Evolutionary conservation across 2,797 vertebrate genomes (phyloP), one percentile per base, ranked within the genome.

Genomic region (Sciurus vulgaris): DNA sequence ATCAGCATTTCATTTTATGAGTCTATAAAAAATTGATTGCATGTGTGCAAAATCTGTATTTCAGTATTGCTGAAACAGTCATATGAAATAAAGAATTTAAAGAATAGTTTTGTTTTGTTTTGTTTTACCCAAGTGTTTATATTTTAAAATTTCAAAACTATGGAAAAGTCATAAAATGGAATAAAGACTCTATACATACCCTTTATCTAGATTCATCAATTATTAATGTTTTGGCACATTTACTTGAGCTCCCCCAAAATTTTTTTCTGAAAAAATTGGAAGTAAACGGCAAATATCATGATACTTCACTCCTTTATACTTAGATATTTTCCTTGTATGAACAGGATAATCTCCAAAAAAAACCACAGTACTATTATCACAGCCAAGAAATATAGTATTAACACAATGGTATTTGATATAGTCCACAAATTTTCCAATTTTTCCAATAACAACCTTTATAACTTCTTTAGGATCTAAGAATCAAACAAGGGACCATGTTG

Each of bases 51-150:
- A 90, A 65, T 13, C 38, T 87, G 0, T 41, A 72, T 93, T 93
- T 76, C 7, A 63, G 5, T 41, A 76, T 73, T 93, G 26, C 12
- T 89, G 49, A 97, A 72, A 24, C 4, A 2, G 20, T 6, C 2
- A 11, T 13, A 24, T 35, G 70, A 86, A 97, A 97, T 97, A 97
- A 97, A 98, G 61, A 86, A 87, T 54, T 91, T 89, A 85, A 89
- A 94, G 20, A 85, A 70, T 33, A 38, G 44, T 89, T 96, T 88
- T 54, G 15, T 96, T 88, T 51, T 13, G 4, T 41, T 93, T 95
- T 73, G 73, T 73, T 89, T 95, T 92, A 78, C 28, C 26, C n/a
- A 91, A 26, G 0, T 44, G 59, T 72, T 61, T 92, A 67, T 76
- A 90, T 96, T 86, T 22, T 10, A 59, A 77, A 91, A 56, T 51